Evolutionary conservation across 2,113 vertebrate species (phyloP).

Genomic region (Carettochelys insculpta): DNA sequence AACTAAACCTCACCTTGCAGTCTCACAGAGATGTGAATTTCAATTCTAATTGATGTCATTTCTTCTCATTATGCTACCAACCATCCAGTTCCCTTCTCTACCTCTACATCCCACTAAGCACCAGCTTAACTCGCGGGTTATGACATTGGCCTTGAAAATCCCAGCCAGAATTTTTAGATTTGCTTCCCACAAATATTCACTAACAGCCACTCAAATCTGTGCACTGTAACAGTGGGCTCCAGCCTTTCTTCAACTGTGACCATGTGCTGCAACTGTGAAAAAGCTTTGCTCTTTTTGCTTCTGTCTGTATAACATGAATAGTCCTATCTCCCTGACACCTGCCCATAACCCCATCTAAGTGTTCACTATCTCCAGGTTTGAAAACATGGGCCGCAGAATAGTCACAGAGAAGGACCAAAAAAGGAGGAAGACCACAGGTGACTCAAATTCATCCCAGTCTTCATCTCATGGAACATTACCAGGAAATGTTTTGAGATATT

Average conservation of each 20-base stretch:
- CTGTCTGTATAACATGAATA: neutral
- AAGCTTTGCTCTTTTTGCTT: neutral
- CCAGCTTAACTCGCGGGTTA: neutral
- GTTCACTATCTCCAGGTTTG: neutral
- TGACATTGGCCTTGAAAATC: neutral
- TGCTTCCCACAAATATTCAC: neutral
- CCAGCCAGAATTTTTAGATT: neutral
- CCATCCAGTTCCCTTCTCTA: neutral
- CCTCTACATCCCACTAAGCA: neutral
- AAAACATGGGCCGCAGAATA: neutral
- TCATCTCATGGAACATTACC: neutral
- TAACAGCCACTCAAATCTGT: too few species aligned
- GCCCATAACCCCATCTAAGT: neutral
- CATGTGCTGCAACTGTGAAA: neutral
- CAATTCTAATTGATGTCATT: neutral
- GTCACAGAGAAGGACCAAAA: neutral
- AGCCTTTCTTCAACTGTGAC: neutral
- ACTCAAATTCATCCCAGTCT: neutral
- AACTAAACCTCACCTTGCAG: neutral
- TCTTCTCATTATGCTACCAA: neutral
- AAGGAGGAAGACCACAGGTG: neutral
- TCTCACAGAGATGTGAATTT: neutral
- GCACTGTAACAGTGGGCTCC: neutral
- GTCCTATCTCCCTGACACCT: neutral
- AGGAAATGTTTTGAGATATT: neutral